Conservation (phyloP, 2,113 vertebrate genomes). For the Pampusana beccarii region DNA sequence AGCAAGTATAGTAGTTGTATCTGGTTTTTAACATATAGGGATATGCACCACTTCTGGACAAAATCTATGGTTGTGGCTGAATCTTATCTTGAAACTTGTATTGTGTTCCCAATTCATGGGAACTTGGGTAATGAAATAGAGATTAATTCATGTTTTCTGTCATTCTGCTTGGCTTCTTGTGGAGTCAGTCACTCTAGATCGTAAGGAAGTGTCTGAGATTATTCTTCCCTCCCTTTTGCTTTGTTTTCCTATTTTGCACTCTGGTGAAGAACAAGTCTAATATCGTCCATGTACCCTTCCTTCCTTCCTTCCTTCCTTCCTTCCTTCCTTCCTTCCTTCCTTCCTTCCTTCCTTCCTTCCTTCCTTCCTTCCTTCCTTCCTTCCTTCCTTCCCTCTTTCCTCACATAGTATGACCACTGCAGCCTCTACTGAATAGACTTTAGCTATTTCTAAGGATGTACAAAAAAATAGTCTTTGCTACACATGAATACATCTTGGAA, state of each 20-base stretch:
- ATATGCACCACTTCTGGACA: not conserved
- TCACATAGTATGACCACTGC: not conserved
- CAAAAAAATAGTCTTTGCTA: not conserved
- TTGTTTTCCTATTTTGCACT: not conserved
- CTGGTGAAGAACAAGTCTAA: not conserved
- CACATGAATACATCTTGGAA: not conserved
- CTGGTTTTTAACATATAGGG: not conserved
- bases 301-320: not conserved
- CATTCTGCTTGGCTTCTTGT: not conserved
- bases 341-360: too few species aligned
- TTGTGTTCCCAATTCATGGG: not conserved
- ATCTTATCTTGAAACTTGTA: accelerated
- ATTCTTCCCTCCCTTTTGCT: not conserved
- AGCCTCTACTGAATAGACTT: not conserved
- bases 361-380: too few species aligned
- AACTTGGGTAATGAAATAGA: not conserved
- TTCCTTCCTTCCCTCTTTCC: not conserved
- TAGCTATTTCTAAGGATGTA: not conserved
- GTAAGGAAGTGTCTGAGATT: not conserved
- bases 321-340: too few species aligned
- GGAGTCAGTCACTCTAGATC: not conserved
- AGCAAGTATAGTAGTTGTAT: not conserved
- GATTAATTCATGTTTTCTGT: not conserved
- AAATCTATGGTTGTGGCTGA: not conserved
- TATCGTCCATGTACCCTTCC: not conserved